Evolutionary conservation across 2,888 invertebrate genomes (phyloP).

Genomic region (Xestoiulus laeticollis): DNA sequence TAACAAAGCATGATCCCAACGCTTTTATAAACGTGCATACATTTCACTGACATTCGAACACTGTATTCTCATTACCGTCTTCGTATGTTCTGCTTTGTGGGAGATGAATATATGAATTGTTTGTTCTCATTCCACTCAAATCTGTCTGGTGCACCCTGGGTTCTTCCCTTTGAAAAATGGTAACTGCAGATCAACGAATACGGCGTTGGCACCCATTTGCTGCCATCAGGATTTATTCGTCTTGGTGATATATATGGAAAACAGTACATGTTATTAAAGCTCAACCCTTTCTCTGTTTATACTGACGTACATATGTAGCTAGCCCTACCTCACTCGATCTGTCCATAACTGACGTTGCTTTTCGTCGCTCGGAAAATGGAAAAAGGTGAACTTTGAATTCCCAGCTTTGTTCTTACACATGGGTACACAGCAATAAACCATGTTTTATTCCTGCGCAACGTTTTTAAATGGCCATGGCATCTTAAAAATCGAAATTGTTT

Average conservation of each 20-base stretch:
- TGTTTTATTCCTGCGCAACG: neutral
- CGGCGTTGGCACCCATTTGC: constrained; percentile 24
- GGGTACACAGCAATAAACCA: constrained; percentile 23
- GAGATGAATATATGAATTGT: neutral
- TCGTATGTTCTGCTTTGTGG: neutral
- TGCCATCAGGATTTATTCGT: neutral
- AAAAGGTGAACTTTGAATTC: neutral
- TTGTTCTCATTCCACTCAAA: constrained; percentile 7
- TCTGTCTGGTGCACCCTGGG: neutral
- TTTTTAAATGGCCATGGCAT: neutral
- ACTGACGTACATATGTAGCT: too few relatives aligned
- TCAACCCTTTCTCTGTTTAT: neutral
- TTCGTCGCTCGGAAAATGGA: neutral
- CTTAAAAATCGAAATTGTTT: neutral
- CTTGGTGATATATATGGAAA: neutral
- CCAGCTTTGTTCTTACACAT: constrained; percentile 23
- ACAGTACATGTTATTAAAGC: neutral
- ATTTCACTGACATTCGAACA: too few relatives aligned
- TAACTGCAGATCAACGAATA: constrained; percentile 22
- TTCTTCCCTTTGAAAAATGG: neutral
- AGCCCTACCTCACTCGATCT: neutral
- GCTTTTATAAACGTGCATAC: too few relatives aligned
- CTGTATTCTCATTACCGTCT: neutral
- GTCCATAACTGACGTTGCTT: neutral
- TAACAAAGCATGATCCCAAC: neutral